Conservation (phyloP, 2,888 invertebrate species). For the Ennomos quercinarius region DNA sequence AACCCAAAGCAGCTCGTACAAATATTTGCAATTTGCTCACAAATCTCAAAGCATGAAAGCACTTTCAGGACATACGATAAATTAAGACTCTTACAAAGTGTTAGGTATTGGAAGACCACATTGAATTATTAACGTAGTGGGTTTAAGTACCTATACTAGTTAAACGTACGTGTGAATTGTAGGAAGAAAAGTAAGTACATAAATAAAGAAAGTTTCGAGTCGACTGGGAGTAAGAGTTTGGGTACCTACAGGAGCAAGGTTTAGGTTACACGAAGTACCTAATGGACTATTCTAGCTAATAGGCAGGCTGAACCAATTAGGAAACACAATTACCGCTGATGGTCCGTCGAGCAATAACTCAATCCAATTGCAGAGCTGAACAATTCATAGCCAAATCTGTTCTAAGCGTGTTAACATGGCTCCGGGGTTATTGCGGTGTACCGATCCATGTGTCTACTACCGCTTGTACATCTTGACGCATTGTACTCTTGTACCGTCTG, state of each 20-base stretch:
- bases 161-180: conserved; percentile 10
- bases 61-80: conserved; percentile 44
- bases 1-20: conserved; percentile 54
- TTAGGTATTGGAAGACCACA: conserved; percentile 3
- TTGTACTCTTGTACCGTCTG: conserved; percentile 21
- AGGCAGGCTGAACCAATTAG: conserved; percentile 50
- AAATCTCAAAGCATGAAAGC: conserved; percentile 68
- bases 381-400: conserved; percentile 80
- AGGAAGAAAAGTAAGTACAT: background rate
- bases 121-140: background rate
- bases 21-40: conserved; percentile 72
- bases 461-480: conserved; percentile 12
- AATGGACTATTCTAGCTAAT: conserved; percentile 42
- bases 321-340: conserved; percentile 57
- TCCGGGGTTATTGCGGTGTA: conserved; percentile 73
- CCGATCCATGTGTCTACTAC: conserved; percentile 60
- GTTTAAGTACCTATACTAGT: background rate
- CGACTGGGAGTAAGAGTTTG: conserved; percentile 1
- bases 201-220: no score
- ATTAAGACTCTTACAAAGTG: conserved; percentile 10
- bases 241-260: no score
- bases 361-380: conserved; percentile 68
- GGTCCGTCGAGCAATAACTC: conserved; percentile 65
- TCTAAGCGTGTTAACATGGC: conserved; percentile 79
- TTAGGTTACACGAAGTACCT: conserved; percentile 28